phyloP scores from a whole-genome alignment of 2,797 vertebrate genomes.

The Acrossocheilus wenchowensis region DNA sequence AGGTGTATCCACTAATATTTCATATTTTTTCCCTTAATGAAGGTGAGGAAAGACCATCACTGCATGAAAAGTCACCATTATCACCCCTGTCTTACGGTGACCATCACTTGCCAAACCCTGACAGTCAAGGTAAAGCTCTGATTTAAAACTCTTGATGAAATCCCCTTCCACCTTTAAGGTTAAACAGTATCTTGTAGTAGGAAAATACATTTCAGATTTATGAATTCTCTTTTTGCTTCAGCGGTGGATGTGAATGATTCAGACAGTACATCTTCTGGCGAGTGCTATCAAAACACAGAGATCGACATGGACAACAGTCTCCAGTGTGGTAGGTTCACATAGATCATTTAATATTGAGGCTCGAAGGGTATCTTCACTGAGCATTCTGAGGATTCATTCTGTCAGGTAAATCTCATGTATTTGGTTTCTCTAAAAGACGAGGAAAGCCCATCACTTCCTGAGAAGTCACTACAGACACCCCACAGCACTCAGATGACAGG shows the following conservation, averaged over 20 bases:
- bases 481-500: slow-evolving; percentile 38
- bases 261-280: slow-evolving; percentile 61
- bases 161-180: background rate
- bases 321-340: slow-evolving; percentile 45
- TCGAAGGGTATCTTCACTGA: background rate
- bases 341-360: background rate
- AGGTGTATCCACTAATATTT: background rate
- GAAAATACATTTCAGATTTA: background rate
- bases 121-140: background rate
- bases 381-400: background rate
- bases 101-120: background rate
- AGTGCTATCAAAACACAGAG: slow-evolving; percentile 58
- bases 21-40: fast-evolving
- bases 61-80: background rate
- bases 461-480: slow-evolving; percentile 30
- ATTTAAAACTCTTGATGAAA: background rate
- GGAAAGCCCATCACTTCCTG: slow-evolving; percentile 45
- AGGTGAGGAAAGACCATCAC: background rate
- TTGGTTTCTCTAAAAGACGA: slow-evolving; percentile 39
- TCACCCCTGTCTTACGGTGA: background rate
- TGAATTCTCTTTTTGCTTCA: slow-evolving; percentile 22
- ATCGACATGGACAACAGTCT: slow-evolving; percentile 13
- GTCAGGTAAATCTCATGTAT: slow-evolving; percentile 4
- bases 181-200: background rate
- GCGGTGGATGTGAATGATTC: slow-evolving; percentile 44